These are phyloP conservation scores for Balaenoptera acutorostrata DNA, from an alignment of 2,113 vertebrate genomes.

Conservation along the genomic window DNA sequence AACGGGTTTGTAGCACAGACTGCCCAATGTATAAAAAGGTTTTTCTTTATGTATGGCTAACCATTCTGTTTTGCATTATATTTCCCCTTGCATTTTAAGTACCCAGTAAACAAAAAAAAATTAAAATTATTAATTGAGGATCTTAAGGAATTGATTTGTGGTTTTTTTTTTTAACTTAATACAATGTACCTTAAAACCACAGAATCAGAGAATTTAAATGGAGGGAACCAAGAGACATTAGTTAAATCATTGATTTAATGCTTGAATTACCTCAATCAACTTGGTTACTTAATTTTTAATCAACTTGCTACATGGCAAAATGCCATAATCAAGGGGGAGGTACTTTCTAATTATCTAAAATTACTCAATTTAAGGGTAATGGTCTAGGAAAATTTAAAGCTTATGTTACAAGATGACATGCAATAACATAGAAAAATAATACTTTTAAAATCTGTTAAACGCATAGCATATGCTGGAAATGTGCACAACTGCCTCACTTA, in stretches of 20 bases:
- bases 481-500: background rate
- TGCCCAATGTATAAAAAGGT: slow-evolving; percentile 15
- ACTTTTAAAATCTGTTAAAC: background rate
- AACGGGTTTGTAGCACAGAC: slow-evolving; percentile 6
- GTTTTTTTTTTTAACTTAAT: background rate
- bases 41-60: slow-evolving; percentile 60
- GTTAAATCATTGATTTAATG: background rate
- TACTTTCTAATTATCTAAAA: background rate
- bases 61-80: slow-evolving; percentile 53
- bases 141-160: slow-evolving; percentile 42
- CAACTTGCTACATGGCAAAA: background rate
- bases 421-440: background rate
- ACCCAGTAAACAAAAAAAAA: slow-evolving; percentile 65
- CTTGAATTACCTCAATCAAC: background rate
- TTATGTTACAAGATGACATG: background rate
- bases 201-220: background rate
- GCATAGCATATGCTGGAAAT: background rate
- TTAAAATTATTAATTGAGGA: background rate
- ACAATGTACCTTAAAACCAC: background rate
- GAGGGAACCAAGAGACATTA: background rate
- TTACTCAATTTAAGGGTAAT: background rate
- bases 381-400: background rate
- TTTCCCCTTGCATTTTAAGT: slow-evolving; percentile 69
- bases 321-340: background rate
- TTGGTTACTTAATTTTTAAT: background rate